phyloP scores from a whole-genome alignment of 2,797 vertebrate genomes.

The Apogon talboti region DNA sequence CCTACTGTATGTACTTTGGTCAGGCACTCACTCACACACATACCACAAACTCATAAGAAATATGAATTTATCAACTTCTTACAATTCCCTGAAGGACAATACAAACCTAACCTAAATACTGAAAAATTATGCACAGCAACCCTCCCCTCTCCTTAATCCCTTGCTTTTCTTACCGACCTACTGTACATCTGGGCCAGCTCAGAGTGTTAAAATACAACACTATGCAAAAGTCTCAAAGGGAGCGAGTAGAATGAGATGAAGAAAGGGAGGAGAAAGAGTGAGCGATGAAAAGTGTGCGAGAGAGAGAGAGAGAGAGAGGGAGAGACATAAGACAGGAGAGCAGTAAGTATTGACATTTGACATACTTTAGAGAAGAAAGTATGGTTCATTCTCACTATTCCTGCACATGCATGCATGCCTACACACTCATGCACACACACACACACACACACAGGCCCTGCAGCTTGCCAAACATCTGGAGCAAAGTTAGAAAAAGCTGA shows the following conservation, averaged over 20 bases:
- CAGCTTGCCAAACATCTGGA: conserved; percentile 84
- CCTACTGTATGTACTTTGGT: conserved; percentile 41
- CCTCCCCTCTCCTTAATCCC: conserved; percentile 38
- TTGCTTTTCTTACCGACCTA: conserved; percentile 37
- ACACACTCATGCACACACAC: conserved; percentile 40
- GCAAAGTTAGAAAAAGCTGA: conserved; percentile 78
- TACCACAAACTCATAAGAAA: conserved; percentile 45
- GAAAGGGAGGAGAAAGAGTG: conserved; percentile 7
- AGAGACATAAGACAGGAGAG: conserved; percentile 42
- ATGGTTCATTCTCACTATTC: conserved; percentile 47
- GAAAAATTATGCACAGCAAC: not conserved
- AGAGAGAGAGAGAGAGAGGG: conserved; percentile 23
- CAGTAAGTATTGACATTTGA: conserved; percentile 71
- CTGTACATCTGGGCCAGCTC: conserved; percentile 35
- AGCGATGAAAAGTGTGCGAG: not conserved
- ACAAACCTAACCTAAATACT: conserved; percentile 37
- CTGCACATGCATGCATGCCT: conserved; percentile 48
- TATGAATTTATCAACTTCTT: conserved; percentile 57
- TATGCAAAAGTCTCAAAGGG: conserved; percentile 31
- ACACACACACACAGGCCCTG: conserved; percentile 49
- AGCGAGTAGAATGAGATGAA: conserved; percentile 20
- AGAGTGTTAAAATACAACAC: conserved; percentile 43
- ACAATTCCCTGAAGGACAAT: conserved; percentile 47
- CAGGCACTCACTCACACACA: conserved; percentile 17
- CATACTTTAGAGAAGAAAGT: conserved; percentile 60